A percentile compares a stretch with the other conserved stretches of the same genome.
Conservation (phyloP, 2,888 invertebrate genomes). For the Scaptomyza tumidula region DNA sequence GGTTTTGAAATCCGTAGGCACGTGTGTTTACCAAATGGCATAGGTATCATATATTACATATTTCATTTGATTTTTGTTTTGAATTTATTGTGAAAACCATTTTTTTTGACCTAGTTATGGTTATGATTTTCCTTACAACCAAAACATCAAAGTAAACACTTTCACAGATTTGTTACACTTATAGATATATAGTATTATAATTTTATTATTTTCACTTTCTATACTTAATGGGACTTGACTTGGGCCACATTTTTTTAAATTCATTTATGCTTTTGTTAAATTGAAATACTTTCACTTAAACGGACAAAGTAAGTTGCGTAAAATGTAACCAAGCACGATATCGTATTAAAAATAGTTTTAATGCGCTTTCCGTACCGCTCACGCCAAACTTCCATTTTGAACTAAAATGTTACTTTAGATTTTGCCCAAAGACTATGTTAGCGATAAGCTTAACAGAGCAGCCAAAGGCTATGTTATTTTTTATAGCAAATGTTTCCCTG, state of each 20-base stretch:
- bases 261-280: neutral
- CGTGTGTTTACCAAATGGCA: neutral
- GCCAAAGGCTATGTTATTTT: too few relatives aligned
- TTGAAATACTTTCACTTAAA: neutral
- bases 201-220: neutral
- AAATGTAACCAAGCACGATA: neutral
- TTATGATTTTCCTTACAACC: neutral
- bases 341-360: neutral
- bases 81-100: neutral
- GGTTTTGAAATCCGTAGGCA: neutral
- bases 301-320: neutral
- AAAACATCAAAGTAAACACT: neutral
- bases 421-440: neutral
- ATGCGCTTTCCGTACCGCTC: constrained; percentile 21
- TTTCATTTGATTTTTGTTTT: neutral
- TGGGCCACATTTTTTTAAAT: neutral
- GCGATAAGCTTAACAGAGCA: constrained; percentile 4
- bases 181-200: neutral
- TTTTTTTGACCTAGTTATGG: neutral
- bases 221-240: too few relatives aligned
- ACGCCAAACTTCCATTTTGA: constrained; percentile 27
- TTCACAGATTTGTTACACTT: neutral
- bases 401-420: constrained; percentile 32
- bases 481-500: constrained; percentile 31
- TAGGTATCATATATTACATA: neutral